Evolutionary conservation across 2,797 vertebrate species (phyloP).

Genomic region (Ptychobarbus kaznakovi): DNA sequence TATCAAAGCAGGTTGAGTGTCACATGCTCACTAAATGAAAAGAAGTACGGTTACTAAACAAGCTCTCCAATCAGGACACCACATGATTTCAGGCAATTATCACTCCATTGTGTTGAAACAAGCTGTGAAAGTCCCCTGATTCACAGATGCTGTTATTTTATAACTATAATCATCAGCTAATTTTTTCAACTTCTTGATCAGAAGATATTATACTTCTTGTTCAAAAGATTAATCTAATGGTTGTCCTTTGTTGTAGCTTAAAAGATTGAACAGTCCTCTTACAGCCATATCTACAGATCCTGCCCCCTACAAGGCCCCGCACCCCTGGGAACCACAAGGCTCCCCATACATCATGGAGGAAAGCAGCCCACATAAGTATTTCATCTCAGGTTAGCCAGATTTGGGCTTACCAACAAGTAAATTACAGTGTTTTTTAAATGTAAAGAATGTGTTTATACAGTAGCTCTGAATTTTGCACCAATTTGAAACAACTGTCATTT

Average conservation of each 20-base stretch:
- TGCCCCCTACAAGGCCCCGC: conserved; percentile 39
- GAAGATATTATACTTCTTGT: not conserved
- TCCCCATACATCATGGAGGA: conserved; percentile 80
- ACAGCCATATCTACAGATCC: conserved; percentile 57
- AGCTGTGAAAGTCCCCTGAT: conserved; percentile 24
- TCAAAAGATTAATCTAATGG: conserved; percentile 1
- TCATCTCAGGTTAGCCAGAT: conserved; percentile 79
- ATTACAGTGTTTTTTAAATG: not conserved
- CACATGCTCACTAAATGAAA: conserved; percentile 33
- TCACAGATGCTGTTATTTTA: not conserved
- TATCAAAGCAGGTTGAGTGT: conserved; percentile 63
- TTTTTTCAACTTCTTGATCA: not conserved
- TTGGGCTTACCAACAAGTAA: not conserved
- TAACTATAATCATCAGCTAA: not conserved
- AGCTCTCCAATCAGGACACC: conserved; percentile 28
- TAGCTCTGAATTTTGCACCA: not conserved
- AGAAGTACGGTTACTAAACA: conserved; percentile 17
- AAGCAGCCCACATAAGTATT: conserved; percentile 79
- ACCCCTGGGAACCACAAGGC: conserved; percentile 56
- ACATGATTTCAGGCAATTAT: conserved; percentile 52
- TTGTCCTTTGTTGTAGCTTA: conserved; percentile 45
- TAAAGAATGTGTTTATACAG: not conserved
- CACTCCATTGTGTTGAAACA: conserved; percentile 16
- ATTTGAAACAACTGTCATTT: not conserved
- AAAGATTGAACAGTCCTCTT: conserved; percentile 62